Evolutionary conservation across 2,888 invertebrate genomes (phyloP), one percentile per base, ranked within the genome.

Genomic region (Camponotus fellah): DNA sequence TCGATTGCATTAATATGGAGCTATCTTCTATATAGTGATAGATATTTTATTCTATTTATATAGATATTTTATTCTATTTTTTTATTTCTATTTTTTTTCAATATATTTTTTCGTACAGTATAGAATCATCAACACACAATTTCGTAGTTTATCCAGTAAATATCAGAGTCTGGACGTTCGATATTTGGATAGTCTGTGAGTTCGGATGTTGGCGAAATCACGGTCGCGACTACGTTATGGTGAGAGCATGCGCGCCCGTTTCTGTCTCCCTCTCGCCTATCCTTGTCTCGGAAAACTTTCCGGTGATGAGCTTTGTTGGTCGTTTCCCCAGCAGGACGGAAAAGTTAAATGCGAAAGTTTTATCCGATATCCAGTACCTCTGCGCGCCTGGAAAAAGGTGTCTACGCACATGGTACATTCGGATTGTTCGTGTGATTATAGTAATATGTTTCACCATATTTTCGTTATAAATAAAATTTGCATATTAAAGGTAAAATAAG

Each of bases 321-420:
- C 93, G 94, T 92, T 94, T 93, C 92, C 92, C 93, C 91, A 89
- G 88, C 92, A 92, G 93, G 89, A 94, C 93, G 94, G 93, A 92
- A 93, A 94, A 94, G 94, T 94, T 94, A 94, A 94, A 94, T 94
- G 94, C 92, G 91, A 94, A 94, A 94, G 94, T 94, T 94, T 93
- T 92, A 93, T 92, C 92, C 92, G 93, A 94, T 94, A 94, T 93
- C 92, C 92, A 92, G 89, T 88, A 87, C 87, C 90, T 89, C 91
- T 89, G 77, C 87, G 88, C 89, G 75, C 86, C 82, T 88, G 87
- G 90, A 91, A 91, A 93, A 92, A 91, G 90, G 89, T 88, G 87
- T 88, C 86, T 88, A 85, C 91, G 90, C 84, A 86, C 87, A 86
- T 86, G 83, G 88, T 87, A 83, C 74, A 72, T 83, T 66, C 58